Base-by-base conservation (phyloP, 1,140 invertebrate genomes). In the Antheraea mylitta region DNA sequence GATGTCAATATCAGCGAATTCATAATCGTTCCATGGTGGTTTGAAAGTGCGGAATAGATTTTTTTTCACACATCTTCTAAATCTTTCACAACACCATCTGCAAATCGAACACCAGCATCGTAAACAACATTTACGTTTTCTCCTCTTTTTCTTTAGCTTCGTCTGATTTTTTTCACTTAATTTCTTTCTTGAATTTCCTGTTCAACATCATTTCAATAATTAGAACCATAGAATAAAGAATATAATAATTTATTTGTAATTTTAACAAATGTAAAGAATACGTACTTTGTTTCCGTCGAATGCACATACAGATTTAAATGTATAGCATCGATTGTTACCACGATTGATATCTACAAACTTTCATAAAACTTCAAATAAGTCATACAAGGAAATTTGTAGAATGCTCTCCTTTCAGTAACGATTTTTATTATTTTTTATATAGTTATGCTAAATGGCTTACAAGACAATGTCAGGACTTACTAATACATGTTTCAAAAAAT, bases 11-110 rank as follows among this genome's bases (percentile, higher is more conserved):
- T 75, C 79, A 60, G 61, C 69, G 37, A 80, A 13, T 53, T 79
- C 73, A 58, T 71, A 78, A 8, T 82, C 76, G 18, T 69, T 67
- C 30, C 79, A 60, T 18, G 69, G 62, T 18, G 74, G 72, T 37
- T 73, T 38, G 42, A 69, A 61, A 18, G 65, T 62, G 64, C 75
- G 76, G 67, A 79, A 77, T 42, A 79, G 61, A 22, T 67, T 65
- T 58, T 72, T 77, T 58, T 76, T 78, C 19, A 78, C 36, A 59
- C 75, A 76, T 63, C 76, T 68, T 68, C 75, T 72, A 11, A 75
- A 58, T 69, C 65, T 72, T 69, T 73, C 76, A 18, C 61, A 81
- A 18, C 74, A 62, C 67, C 71, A 76, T 64, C 30, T 70, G 38
- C 74, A 68, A 73, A 80, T 74, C 63, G 72, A 61, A 69, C 67